Percentiles rank a stretch among this genome's conserved stretches.
Conservation (phyloP, 2,113 vertebrate genomes). For the Pteropus alecto region DNA sequence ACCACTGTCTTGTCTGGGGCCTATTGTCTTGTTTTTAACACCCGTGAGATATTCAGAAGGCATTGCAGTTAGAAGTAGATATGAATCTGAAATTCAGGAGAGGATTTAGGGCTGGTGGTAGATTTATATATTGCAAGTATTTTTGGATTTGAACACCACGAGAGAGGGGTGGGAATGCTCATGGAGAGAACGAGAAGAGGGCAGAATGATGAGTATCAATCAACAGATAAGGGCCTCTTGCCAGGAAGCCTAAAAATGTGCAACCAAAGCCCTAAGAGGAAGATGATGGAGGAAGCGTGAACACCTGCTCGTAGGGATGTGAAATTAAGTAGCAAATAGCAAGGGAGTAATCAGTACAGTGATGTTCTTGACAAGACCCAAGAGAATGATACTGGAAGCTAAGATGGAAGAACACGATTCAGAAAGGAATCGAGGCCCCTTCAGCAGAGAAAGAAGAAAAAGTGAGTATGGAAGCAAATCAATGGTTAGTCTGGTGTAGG, state of each 20-base stretch:
- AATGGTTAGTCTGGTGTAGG: background rate
- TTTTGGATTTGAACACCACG: background rate
- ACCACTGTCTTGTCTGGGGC: no score
- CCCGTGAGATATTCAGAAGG: background rate
- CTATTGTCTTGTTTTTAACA: background rate
- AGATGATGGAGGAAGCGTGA: background rate
- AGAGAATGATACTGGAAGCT: background rate
- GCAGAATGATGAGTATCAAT: background rate
- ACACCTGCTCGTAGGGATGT: accelerated
- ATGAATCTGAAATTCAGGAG: background rate
- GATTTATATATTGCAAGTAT: background rate
- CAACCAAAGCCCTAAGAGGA: background rate
- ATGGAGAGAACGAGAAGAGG: background rate
- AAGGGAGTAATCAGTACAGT: background rate
- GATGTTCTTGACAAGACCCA: background rate
- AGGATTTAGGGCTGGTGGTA: background rate
- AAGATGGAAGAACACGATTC: background rate
- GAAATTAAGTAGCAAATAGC: background rate
- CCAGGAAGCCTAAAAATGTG: background rate
- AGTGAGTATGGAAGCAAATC: background rate
- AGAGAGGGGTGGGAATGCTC: background rate
- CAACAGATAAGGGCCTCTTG: background rate
- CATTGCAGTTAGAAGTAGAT: background rate
- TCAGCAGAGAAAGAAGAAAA: background rate
- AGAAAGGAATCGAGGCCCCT: background rate